A percentile compares a stretch with the other conserved stretches of the same genome.
Evolutionary conservation across 53 echinoderm and acorn worm species (phyloP).

Genomic region (Apostichopus leukothele): DNA sequence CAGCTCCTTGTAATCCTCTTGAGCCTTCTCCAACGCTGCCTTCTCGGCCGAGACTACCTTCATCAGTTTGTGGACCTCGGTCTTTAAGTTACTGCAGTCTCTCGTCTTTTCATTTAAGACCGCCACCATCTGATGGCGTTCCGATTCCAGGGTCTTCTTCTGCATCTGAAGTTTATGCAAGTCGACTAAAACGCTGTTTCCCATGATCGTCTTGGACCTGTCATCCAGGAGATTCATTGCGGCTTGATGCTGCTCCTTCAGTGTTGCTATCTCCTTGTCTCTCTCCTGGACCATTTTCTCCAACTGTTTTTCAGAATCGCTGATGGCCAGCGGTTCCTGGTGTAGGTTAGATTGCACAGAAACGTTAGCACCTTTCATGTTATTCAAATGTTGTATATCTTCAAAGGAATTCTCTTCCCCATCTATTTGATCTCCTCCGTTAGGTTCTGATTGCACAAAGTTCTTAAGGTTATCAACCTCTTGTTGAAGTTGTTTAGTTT

Average conservation of each 20-base stretch:
- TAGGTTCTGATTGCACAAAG: conserved; percentile 46
- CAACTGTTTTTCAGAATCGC: conserved; percentile 89
- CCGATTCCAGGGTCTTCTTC: conserved; percentile 81
- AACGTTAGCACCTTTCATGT: conserved; percentile 22
- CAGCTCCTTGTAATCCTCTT: conserved; percentile 79
- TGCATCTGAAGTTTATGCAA: conserved; percentile 90
- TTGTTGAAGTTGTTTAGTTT: conserved; percentile 47
- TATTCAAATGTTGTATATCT: conserved; percentile 17
- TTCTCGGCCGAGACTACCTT: conserved; percentile 87
- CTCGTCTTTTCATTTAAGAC: conserved; percentile 94
- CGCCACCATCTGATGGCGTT: conserved; percentile 94
- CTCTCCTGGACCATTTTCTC: conserved; percentile 81
- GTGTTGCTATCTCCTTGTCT: conserved; percentile 70
- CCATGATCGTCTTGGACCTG: conserved; percentile 66
- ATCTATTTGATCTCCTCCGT: conserved; percentile 38
- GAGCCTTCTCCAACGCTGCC: conserved; percentile 81
- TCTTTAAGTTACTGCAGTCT: conserved; percentile 95
- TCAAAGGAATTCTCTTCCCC: conserved; percentile 43
- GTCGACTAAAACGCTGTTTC: conserved; percentile 78
- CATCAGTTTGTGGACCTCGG: conserved; percentile 84
- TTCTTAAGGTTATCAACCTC: conserved; percentile 45
- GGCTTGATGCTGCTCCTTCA: conserved; percentile 73
- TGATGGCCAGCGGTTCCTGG: conserved; percentile 59
- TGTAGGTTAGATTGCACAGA: conserved; percentile 45
- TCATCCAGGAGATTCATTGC: conserved; percentile 70